Base-by-base conservation (phyloP, 2,113 vertebrate species). In the Dendrocopos noguchii region DNA sequence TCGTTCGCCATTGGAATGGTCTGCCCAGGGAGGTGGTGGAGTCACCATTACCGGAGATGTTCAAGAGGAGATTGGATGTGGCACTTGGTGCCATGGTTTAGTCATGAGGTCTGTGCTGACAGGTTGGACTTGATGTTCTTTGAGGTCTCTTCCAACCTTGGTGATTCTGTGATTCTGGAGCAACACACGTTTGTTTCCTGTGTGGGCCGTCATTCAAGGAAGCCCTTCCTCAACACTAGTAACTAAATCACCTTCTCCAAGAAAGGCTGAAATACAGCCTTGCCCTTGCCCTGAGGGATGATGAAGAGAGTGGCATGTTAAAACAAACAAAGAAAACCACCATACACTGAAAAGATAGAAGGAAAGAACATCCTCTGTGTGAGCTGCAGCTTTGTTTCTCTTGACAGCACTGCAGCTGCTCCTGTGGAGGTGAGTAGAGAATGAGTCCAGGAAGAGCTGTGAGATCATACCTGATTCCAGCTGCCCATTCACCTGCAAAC, bases 341-440 rank as follows among this genome's bases (percentile, higher is more conserved):
- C 39, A 39, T 10, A 39, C 12, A 52, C 11, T 52, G 24, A 16
- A 36, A 15, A 76, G 18, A 27, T 13, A 61, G 12, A 68, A 61
- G 29, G 61, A 42, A 56, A 42, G 25, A 68, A 22, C 39, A 50
- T 28, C 21, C 56, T 9, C 2, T 1, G 2, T 7, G 29, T 34
- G 29, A 68, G 25, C n/a, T 63, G 39, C 63, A 50, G 55, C 47
- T 74, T 39, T 56, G 14, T 31, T 46, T 74, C 47, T 4, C 46
- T 47, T 4, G 0, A 19, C 17, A 42, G 29, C 46, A 14, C 11
- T 1, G 0, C 13, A 4, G 20, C 39, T 47, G 20, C 44, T 52
- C n/a, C 28, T 3, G 2, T 6, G 21, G 33, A 29, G 22, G 9
- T 27, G 7, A 13, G 7, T 1, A 42, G 36, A 55, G 53, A 55